These are phyloP conservation scores for Myiozetetes cayanensis DNA, from an alignment of 2,113 vertebrate genomes.

Conservation along the genomic window DNA sequence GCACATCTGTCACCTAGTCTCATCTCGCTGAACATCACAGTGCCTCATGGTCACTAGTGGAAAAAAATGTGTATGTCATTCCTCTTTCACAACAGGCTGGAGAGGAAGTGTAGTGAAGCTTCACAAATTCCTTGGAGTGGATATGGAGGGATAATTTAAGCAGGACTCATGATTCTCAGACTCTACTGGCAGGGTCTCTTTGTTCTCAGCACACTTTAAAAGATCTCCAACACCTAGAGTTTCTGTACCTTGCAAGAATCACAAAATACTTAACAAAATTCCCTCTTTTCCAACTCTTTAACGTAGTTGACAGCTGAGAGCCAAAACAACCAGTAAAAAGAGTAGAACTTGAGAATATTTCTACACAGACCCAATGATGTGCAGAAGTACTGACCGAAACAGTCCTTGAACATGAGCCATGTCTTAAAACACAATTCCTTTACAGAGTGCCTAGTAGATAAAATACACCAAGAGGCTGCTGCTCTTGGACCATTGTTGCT, in stretches of 20 bases:
- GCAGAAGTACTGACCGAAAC: background rate
- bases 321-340: background rate
- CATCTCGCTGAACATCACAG: rapidly evolving
- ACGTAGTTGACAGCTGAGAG: background rate
- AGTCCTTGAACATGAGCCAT: background rate
- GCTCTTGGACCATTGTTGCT: rapidly evolving
- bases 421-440: background rate
- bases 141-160: background rate
- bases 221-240: background rate
- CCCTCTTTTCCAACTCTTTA: background rate
- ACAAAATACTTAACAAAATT: background rate
- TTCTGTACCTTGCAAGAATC: background rate
- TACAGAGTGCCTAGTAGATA: background rate
- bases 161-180: background rate
- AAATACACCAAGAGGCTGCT: background rate
- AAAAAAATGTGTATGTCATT: rapidly evolving
- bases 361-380: background rate
- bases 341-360: background rate
- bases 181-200: background rate
- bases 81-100: background rate
- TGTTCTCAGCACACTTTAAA: background rate
- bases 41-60: background rate
- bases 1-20: background rate
- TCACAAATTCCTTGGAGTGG: background rate
- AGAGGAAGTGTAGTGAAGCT: background rate